Evolutionary conservation across 2,113 vertebrate species (phyloP).

Genomic region (Crotophaga sulcirostris): DNA sequence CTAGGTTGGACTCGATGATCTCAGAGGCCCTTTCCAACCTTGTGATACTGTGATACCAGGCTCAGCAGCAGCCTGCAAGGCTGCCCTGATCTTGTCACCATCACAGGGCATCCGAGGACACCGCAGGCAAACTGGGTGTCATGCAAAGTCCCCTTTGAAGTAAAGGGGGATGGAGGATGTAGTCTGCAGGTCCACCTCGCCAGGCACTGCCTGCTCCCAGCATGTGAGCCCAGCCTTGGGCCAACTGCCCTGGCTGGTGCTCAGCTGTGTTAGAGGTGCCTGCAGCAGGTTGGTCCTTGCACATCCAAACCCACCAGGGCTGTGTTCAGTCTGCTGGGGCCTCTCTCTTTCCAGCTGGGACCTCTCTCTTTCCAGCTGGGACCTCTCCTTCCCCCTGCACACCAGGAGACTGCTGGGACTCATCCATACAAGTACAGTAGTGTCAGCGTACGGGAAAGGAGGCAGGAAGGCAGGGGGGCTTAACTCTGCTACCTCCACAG

Average conservation of each 20-base stretch:
- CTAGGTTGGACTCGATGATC: no score
- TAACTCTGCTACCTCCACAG: neutral
- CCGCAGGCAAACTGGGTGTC: neutral
- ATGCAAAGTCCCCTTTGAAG: neutral
- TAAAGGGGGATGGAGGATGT: neutral
- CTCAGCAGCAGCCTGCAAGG: neutral
- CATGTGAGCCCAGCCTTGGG: neutral
- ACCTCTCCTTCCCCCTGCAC: neutral
- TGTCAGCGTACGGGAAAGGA: neutral
- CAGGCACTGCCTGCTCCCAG: neutral
- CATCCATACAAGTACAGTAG: rapidly evolving
- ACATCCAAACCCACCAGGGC: neutral
- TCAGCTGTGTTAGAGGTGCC: neutral
- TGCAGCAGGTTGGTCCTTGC: neutral
- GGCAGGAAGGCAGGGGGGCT: neutral
- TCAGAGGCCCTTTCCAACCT: no score
- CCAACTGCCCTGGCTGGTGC: neutral
- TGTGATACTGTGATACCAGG: no score
- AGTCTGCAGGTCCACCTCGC: neutral
- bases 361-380: neutral
- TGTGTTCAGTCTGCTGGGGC: neutral
- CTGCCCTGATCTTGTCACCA: neutral
- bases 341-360: neutral
- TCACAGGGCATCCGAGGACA: neutral
- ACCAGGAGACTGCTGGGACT: neutral